Evolutionary conservation across 2,797 vertebrate species (phyloP), one percentile per base, ranked within the genome.

Genomic region (Coilia nasus): DNA sequence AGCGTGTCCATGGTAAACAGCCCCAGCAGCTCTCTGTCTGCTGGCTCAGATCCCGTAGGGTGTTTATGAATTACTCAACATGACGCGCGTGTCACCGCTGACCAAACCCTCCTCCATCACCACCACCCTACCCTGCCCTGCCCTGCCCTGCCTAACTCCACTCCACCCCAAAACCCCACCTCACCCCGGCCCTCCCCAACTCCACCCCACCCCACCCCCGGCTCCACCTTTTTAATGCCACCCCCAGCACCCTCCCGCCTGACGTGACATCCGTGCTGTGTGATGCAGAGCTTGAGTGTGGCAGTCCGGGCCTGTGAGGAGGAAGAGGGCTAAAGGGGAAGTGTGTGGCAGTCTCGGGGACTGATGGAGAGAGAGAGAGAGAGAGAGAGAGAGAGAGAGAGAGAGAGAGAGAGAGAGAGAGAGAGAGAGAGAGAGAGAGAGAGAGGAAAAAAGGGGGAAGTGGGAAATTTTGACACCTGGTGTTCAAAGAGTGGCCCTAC

Each of bases 11-110:
- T 71, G 28, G 31, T 31, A 35, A 35, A 71, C 31, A 17, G 25
- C 67, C 67, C 11, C 11, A 31, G 25, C 14, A 35, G 14, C 67
- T 31, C 31, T 6, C 71, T 19, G 14, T 19, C 35, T 9, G 35
- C 28, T 44, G 31, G 35, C 71, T 41, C 71, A 67, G 50, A 2
- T 31, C 35, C 54, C 46, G 57, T 85, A 87, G 92, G 88, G 91
- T 93, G 90, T 93, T 94, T 92, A 92, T 93, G 93, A 93, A 91
- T 93, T 91, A 90, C 90, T 91, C 90, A 89, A 89, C 90, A 89
- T 92, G 89, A 93, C 86, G 90, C 92, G 92, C 94, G 94, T 94
- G 92, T 89, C 82, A 88, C 87, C 21, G 47, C 57, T 25, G 44
- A 31, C 71, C 71, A 78, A 78, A 44, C 71, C 67, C 31, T 17